Base-by-base conservation (phyloP, 2,888 invertebrate species). In the Dryocosmus kuriphilus region DNA sequence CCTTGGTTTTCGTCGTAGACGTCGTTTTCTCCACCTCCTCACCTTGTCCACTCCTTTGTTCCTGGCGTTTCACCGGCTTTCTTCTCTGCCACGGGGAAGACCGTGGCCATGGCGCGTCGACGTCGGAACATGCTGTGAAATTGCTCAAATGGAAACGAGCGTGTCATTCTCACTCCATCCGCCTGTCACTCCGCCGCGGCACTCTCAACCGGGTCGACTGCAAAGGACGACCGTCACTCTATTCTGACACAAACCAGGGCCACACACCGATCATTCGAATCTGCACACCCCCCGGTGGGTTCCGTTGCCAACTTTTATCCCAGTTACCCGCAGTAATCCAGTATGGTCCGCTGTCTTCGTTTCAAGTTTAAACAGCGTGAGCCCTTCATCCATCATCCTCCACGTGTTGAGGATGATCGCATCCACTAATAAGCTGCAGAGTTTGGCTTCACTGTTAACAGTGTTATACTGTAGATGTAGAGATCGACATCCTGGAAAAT, bases 131-230 rank as follows among this genome's bases (percentile, higher is more conserved):
- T 74, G 74, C 82, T 74, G 81, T 85, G 83, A 87, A 89, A 87
- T 86, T 84, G 85, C 86, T 89, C 85, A 83, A 83, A 88, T 85
- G 87, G 85, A 89, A 89, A 88, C 82, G 84, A 86, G 85, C 83
- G 85, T 84, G 87, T 88, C 85, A 86, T 86, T 86, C 85, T 86
- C 85, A 81, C 84, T 85, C 82, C 85, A 83, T 82, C 80, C 80
- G 84, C 83, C 82, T 81, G 86, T 87, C 87, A 86, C 80, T 86
- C 81, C 60, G 30, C 73, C 77, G 60, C 60, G 55, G 82, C 75
- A 46, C 75, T 79, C 27, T 76, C 76, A 46, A 57, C 61, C 67
- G 77, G 61, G 63, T 74, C 65, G 71, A 67, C 77, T 41, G 51
- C 73, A 67, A 76, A 74, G 74, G 51, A 73, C 57, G 46, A 61